Base-by-base conservation (phyloP, 2,797 vertebrate species). In the Trachops cirrhosus region DNA sequence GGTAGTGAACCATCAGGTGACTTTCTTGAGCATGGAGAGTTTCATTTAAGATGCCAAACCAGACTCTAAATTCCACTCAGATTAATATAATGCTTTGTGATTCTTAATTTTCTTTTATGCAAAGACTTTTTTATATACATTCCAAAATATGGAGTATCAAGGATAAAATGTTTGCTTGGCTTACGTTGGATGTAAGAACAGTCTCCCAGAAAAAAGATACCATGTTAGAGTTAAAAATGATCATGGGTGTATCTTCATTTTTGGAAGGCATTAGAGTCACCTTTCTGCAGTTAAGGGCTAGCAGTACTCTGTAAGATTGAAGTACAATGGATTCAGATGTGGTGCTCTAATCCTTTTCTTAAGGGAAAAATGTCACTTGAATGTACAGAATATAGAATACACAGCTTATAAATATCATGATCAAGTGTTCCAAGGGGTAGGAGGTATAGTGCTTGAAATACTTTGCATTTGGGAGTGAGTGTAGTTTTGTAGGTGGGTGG, bases 321-420 rank as follows among this genome's bases (percentile, higher is more conserved):
- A 88, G 64, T 67, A 77, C 87, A 89, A 91, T 52, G 57, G 46
- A 95, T 83, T 96, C 34, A 73, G 88, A 89, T 26, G 59, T 8
- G 75, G 18, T 74, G 22, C 34, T 82, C 57, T 70, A 57, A 2
- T 83, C 46, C n/a, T 92, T 88, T 96, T 64, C 75, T 78, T 78
- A 54, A 92, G 96, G 78, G 78, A 78, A 18, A 37, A 85, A 94
- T 54, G 67, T 85, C 71, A 78, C 57, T 86, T 77, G 79, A 92
- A 78, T 57, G 77, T 83, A 82, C 4, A 26, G 86, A 88, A 64
- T 44, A 59, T 0, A 24, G 78, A 95, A 93, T 64, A 79, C 46
- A 85, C 87, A n/a, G 62, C 77, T 80, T 73, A 41, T 37, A 50
- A 62, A 85, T 71, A 71, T 62, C 78, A 93, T 48, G 16, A 62